These are phyloP conservation scores for Serripes groenlandicus DNA, from an alignment of 2,888 invertebrate species.

Conservation along the genomic window DNA sequence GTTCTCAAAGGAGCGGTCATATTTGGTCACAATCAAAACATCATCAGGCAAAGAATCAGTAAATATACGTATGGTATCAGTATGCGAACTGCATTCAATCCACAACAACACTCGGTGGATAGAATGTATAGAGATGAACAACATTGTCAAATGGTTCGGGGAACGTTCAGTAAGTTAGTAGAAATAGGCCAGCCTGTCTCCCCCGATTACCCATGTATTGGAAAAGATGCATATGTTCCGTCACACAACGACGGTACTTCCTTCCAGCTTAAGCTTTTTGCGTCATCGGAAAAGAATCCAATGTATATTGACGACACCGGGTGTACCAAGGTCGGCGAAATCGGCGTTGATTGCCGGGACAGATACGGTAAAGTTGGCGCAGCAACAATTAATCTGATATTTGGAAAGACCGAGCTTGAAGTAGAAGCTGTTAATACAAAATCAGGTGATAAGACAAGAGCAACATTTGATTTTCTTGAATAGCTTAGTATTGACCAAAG, in stretches of 20 bases:
- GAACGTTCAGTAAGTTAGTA: constrained; percentile 37
- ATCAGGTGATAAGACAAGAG: constrained; percentile 38
- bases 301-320: constrained; percentile 42
- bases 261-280: constrained; percentile 38
- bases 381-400: constrained; percentile 44
- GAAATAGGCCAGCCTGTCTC: constrained; percentile 45
- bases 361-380: constrained; percentile 31
- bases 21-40: constrained; percentile 45
- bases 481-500: too few species aligned
- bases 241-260: not conserved
- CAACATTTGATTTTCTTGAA: constrained; percentile 47
- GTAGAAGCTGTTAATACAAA: constrained; percentile 40
- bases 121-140: not conserved
- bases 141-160: not conserved
- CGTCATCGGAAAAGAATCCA: constrained; percentile 44
- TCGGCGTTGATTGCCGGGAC: constrained; percentile 39
- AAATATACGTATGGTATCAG: constrained; percentile 54
- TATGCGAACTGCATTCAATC: not conserved
- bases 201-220: not conserved
- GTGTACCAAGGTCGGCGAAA: constrained; percentile 36
- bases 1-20: constrained; percentile 40
- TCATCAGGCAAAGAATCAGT: constrained; percentile 41
- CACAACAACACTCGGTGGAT: constrained; percentile 17
- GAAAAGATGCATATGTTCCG: constrained; percentile 3
- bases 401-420: constrained; percentile 62